Evolutionary conservation across 2,797 vertebrate species (phyloP), one percentile per base, ranked within the genome.

Genomic region (Sphaeramia orbicularis): DNA sequence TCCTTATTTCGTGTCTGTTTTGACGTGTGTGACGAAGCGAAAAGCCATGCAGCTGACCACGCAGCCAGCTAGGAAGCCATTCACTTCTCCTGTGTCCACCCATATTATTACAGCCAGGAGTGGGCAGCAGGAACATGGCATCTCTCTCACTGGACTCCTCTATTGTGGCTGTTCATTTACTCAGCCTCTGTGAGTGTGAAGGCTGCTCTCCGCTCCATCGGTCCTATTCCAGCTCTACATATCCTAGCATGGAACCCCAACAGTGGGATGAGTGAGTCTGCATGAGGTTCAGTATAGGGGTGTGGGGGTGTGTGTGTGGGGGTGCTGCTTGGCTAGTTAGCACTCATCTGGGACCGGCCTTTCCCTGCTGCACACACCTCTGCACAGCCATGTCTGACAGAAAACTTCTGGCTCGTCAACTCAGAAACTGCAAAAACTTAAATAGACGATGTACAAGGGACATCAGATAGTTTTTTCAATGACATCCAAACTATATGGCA

Each of bases 121-220:
- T 76, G 72, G 79, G 77, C 80, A 58, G 76, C 63, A 43, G 71
- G 47, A 78, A 64, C 57, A 48, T 60, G 68, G 80, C 68, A 62
- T 72, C 72, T 76, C 61, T 68, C 21, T 80, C 78, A 84, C 71
- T 21, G 47, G 75, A 62, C 74, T 84, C 58, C 72, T 84, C 79
- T 71, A 45, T 76, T 79, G 76, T 81, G 68, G 76, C 76, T 86
- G 76, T 84, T 81, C 85, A 86, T 88, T 89, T 86, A 80, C 83
- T 86, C 63, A 56, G 72, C 63, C 57, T 44, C 61, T 73, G 65
- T 1, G 14, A 80, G 74, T 86, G 79, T 89, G 86, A 91, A 81
- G 83, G 79, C 79, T 82, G 77, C 74, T 87, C 51, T 59, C 54
- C 58, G 84, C 86, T 86, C 82, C 11, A 58, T 60, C 81, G 48